These are phyloP conservation scores for Erythrolamprus reginae DNA, from an alignment of 2,113 vertebrate genomes.

Conservation along the genomic window DNA sequence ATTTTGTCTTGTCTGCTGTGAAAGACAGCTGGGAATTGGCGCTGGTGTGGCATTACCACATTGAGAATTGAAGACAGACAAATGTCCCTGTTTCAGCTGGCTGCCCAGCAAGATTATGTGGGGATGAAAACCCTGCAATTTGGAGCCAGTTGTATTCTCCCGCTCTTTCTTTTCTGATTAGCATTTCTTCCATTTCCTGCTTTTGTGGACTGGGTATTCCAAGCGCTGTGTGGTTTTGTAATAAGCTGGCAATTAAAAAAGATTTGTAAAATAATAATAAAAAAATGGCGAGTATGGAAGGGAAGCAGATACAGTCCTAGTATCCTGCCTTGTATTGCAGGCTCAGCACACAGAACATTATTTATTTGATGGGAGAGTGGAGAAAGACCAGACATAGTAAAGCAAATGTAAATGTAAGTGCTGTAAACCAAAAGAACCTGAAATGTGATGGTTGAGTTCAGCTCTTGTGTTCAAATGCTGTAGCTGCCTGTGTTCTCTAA, in stretches of 20 bases:
- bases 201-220: not conserved
- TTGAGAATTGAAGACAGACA: not conserved
- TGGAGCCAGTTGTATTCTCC: not conserved
- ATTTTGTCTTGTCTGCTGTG: not conserved
- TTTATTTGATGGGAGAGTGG: not conserved
- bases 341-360: not conserved
- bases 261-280: not conserved
- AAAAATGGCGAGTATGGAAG: not conserved
- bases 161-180: conserved; percentile 1
- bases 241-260: not conserved
- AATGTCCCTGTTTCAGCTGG: not conserved
- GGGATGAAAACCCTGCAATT: conserved; percentile 3
- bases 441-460: not conserved
- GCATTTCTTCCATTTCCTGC: conserved; percentile 1
- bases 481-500: not conserved
- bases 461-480: not conserved
- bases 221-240: not conserved
- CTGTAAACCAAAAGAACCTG: not conserved
- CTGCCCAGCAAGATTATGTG: not conserved
- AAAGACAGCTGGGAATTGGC: not conserved
- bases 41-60: not conserved
- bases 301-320: not conserved
- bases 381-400: not conserved
- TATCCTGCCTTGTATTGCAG: not conserved
- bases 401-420: not conserved